Evolutionary conservation across 2,888 invertebrate genomes (phyloP), one percentile per base, ranked within the genome.

Genomic region (Drosophila tripunctata): DNA sequence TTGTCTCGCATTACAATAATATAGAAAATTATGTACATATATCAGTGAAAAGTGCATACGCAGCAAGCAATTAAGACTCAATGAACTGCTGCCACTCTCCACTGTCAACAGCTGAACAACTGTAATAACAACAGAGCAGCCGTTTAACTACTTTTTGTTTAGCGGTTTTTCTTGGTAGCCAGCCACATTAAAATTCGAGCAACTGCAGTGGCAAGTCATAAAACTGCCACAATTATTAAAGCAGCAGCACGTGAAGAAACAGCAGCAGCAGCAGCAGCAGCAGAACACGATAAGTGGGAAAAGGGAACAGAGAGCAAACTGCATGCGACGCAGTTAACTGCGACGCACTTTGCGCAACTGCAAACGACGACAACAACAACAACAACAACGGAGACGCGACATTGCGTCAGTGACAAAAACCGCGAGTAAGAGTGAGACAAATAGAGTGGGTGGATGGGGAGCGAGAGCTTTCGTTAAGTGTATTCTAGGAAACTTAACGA

Each of bases 331-430:
- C 67, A 67, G 67, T 41, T n/a, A 47, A 68, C 68, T 62, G 55
- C 55, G 63, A 51, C 78, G 52, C 71, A 81, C 82, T 85, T 81
- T 85, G 79, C 79, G 79, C 79, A 85, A 85, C 82, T 72, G 72
- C 67, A 51, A 67, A 72, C 75, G 68, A 73, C 58, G 57, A 67
- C 62, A 51, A 52, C 60, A 52, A 33, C 45, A 64, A 33, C 24
- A 57, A 21, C 44, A 40, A 64, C 44, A 27, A 54, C 62, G 38
- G 60, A 57, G 22, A 56, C 51, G 60, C 67, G 58, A 27, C 48
- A 55, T 84, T 80, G 84, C 84, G 78, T 83, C 81, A 80, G 75
- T 51, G 24, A 19, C 31, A 68, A 67, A n/a, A 64, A 56, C 60
- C 67, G 73, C 58, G 63, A 24, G 33, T 40, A 50, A 44, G 58